Base-by-base conservation (phyloP, 2,797 vertebrate species). In the Champsocephalus esox region DNA sequence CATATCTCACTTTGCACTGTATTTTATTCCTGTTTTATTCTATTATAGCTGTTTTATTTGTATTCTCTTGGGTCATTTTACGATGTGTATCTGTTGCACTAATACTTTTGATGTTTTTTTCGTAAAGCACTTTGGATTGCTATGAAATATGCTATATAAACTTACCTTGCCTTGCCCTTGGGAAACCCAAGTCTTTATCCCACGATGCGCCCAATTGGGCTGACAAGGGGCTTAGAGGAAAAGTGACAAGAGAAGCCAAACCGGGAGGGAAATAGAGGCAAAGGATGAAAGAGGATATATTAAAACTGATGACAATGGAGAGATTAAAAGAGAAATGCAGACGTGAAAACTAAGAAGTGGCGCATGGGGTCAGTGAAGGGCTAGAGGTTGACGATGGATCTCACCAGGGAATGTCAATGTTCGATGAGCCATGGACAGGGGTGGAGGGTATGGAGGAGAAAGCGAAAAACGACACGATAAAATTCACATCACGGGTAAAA, bases 201-300 rank as follows among this genome's bases (percentile, higher is more conserved):
- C 44, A 41, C 28, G 62, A 59, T 64, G 73, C 65, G 46, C 55
- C 67, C 3, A n/a, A 46, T 58, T 55, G 44, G 21, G 28, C 41
- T 58, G 63, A 61, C 58, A 46, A 51, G 41, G 34, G 50, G 70
- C 48, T 77, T 65, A 58, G 73, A 41, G 24, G 54, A 44, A 65
- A 1, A 45, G 63, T 75, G 62, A 77, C 68, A 80, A 77, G 68
- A 1, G 17, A 51, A 64, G 50, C 28, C 28, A 28, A 28, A 28
- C 28, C 5, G 24, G 65, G 54, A 50, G 65, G 62, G 51, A 76
- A 56, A 62, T 32, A 28, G 69, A 66, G 64, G 49, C 54, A 21
- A 17, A 50, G 67, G 75, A 84, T 84, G 67, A 87, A 85, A 80
- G 77, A 50, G 57, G 48, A 64, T 48, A 55, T 61, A 73, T 77